Percentiles rank a stretch among this genome's conserved stretches.
These are phyloP conservation scores for Aphidius gifuensis DNA, from an alignment of 1,140 invertebrate species.

Conservation along the genomic window DNA sequence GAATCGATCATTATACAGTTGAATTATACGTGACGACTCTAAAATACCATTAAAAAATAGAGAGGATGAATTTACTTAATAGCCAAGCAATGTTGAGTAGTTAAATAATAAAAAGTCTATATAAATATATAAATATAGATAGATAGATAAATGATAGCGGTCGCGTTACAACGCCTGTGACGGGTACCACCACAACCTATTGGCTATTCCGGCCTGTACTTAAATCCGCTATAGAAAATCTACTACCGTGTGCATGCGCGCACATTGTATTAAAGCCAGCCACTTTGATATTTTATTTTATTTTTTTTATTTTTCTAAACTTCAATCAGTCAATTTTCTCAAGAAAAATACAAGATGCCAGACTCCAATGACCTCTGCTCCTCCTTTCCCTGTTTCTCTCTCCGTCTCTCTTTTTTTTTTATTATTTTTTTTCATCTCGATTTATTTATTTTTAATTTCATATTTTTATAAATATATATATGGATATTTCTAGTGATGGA, in stretches of 20 bases:
- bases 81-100: constrained; percentile 16
- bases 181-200: constrained; percentile 5
- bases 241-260: constrained; percentile 16
- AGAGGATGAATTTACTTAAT: constrained; percentile 28
- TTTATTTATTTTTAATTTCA: constrained; percentile 12
- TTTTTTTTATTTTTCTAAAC: no score
- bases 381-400: constrained; percentile 7
- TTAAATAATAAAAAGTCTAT: constrained; percentile 1
- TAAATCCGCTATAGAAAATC: constrained; percentile 15
- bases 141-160: constrained; percentile 22
- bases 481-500: constrained; percentile 10
- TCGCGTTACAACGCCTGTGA: constrained; percentile 25
- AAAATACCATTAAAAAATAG: constrained; percentile 24
- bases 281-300: no score
- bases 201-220: constrained; percentile 21
- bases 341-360: neutral
- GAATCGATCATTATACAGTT: constrained; percentile 23
- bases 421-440: constrained; percentile 16
- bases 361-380: constrained; percentile 23
- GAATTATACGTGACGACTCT: constrained; percentile 22
- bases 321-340: constrained; percentile 7
- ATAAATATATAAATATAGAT: no score
- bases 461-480: neutral
- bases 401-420: constrained; percentile 14
- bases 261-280: constrained; percentile 2